Evolutionary conservation across 2,888 invertebrate species (phyloP), one percentile per base, ranked within the genome.

Genomic region (Tetramorium bicarinatum): DNA sequence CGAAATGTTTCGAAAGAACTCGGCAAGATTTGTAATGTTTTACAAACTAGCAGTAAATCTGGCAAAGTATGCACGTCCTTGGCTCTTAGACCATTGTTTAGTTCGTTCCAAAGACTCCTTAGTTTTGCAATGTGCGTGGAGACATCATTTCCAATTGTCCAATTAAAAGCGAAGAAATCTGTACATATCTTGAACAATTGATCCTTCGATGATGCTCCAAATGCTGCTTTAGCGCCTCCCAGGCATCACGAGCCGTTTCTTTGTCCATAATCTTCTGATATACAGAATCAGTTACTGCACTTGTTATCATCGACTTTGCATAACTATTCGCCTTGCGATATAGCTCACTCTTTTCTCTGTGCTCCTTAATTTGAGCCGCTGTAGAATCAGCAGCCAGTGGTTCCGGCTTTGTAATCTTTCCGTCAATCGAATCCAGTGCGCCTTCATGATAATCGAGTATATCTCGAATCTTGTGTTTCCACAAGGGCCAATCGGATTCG

Each of bases 281-380:
- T 1, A 66, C 44, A 13, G 34, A 44, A 66, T 66, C 66, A 0
- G 44, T 47, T 7, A 66, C n/a, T 21, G 44, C 2, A 25, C 44
- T 66, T 1, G 66, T 66, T 1, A 66, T 47, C 66, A 66, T 66
- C 0, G 66, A 66, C 44, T 66, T 66, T 1, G 44, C 44, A 7
- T 66, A 66, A n/a, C 25, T 47, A 3, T 66, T 66, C 0, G 66
- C 66, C 15, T 66, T 66, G 4, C 66, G 25, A 15, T 66, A 66
- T 15, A 47, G 15, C 25, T 66, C 25, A 7, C 3, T 15, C 0
- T 18, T 38, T 9, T 66, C 21, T 6, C 41, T 44, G 2, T 66
- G 66, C 3, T 21, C 2, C 3, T 66, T 66, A 1, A 66, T 15
- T 66, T 66, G 15, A 13, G 11, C 41, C 1, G 21, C 21, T n/a